Evolutionary conservation across 2,888 invertebrate species (phyloP), one percentile per base, ranked within the genome.

Genomic region (Perizoma affinitatum): DNA sequence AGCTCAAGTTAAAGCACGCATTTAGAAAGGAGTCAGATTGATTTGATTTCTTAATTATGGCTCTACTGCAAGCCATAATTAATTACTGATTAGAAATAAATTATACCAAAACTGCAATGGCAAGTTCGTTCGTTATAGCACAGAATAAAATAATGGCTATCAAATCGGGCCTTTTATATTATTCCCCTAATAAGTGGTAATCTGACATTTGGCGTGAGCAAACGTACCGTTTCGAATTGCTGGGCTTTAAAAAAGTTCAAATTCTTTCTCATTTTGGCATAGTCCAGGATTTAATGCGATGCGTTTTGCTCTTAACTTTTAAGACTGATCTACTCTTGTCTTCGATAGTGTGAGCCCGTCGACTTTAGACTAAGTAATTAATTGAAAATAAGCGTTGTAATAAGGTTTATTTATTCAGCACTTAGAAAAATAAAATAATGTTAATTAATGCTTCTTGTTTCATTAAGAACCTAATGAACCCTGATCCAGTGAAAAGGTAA

Each of bases 391-490:
- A 86, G 79, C 81, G 70, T 72, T 70, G 65, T 63, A 68, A 65
- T 86, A 84, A 90, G 85, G 72, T 66, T 83, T 90, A 90, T 92
- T 91, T 91, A 91, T 90, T 89, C 86, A 83, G 86, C 89, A 90
- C 87, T 76, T 78, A 82, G 79, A 82, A 74, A 78, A 83, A 82
- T 86, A 81, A 82, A 84, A 74, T 74, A 74, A 71, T 74, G 63
- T 76, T 71, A 71, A 77, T 61, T 67, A 65, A 60, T 69, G 48
- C 48, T 8, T 57, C 45, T 69, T 67, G 66, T 74, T 73, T 78
- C 50, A 71, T 73, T 74, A 40, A 33, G 10, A 1, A 36, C 6
- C 11, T 10, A 47, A 47, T 35, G 36, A 55, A 56, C 49, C 43
- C 22, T 35, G 7, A 40, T 42, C 38, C n/a, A 6, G 8, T 52